phyloP scores from a whole-genome alignment of 1,140 invertebrate genomes.

The Drosophila insularis region DNA sequence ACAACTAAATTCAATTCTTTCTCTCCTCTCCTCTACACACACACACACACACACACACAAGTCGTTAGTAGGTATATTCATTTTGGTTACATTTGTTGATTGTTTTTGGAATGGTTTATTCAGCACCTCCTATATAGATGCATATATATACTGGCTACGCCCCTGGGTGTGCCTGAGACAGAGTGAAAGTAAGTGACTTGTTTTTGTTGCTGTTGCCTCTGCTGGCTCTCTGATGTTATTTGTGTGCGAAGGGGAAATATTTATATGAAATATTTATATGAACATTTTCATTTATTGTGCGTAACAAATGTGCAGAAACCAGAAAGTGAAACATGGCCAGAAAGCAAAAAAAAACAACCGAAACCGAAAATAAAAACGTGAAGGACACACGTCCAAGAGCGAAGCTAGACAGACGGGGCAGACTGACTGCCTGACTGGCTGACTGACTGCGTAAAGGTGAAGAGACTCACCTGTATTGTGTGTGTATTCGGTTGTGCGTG shows the following conservation, averaged over 20 bases:
- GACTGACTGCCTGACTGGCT: neutral
- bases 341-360: neutral
- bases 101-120: neutral
- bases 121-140: neutral
- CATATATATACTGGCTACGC: neutral
- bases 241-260: conserved; percentile 43
- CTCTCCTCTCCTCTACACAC: too few species aligned
- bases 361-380: conserved; percentile 41
- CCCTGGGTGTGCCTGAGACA: conserved; percentile 2
- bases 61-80: neutral
- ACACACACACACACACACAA: too few species aligned
- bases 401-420: neutral
- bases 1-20: too few species aligned
- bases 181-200: neutral
- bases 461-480: conserved; percentile 46
- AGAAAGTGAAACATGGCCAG: conserved; percentile 28
- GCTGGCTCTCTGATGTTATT: conserved; percentile 5
- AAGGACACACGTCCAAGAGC: conserved; percentile 44
- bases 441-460: neutral
- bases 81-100: neutral
- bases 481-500: conserved; percentile 52
- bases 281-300: conserved; percentile 80
- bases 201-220: neutral
- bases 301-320: conserved; percentile 76
- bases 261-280: conserved; percentile 78